Evolutionary conservation across 1,140 invertebrate genomes (phyloP).

Genomic region (Nilaparvata lugens): DNA sequence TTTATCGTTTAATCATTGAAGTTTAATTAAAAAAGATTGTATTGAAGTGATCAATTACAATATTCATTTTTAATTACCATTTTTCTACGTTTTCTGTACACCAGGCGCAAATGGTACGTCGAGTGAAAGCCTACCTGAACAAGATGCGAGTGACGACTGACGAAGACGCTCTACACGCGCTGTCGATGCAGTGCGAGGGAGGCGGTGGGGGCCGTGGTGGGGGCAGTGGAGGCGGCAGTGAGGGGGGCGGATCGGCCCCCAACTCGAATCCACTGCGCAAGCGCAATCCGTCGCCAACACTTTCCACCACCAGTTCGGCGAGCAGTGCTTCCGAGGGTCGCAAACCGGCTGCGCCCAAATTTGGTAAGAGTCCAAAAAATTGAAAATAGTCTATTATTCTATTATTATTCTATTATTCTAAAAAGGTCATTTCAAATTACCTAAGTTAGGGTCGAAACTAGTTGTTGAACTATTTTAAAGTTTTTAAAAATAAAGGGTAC

Average conservation of each 20-base stretch:
- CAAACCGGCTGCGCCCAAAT: constrained; percentile 49
- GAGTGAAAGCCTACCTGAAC: constrained; percentile 91
- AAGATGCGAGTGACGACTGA: constrained; percentile 87
- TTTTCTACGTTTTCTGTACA: too few relatives aligned
- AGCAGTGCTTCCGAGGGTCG: constrained; percentile 77
- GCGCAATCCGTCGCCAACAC: constrained; percentile 74
- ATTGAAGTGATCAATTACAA: too few relatives aligned
- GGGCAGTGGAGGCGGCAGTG: constrained; percentile 42
- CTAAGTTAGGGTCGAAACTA: too few relatives aligned
- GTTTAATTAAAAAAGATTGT: too few relatives aligned
- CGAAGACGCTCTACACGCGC: constrained; percentile 77
- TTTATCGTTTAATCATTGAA: too few relatives aligned
- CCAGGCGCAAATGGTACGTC: constrained; percentile 87
- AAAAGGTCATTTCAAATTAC: too few relatives aligned
- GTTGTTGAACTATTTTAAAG: too few relatives aligned
- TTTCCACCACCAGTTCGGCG: constrained; percentile 80
- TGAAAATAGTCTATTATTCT: too few relatives aligned
- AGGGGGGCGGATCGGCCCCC: constrained; percentile 38
- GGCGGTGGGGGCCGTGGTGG: constrained; percentile 40
- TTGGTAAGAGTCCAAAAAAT: too few relatives aligned
- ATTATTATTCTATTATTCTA: too few relatives aligned
- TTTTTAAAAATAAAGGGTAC: too few relatives aligned
- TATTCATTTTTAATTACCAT: too few relatives aligned
- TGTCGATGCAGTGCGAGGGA: constrained; percentile 86
- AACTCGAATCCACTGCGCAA: constrained; percentile 46